These are phyloP conservation scores for Yponomeuta cagnagella DNA, from an alignment of 2,888 invertebrate species.

Conservation along the genomic window DNA sequence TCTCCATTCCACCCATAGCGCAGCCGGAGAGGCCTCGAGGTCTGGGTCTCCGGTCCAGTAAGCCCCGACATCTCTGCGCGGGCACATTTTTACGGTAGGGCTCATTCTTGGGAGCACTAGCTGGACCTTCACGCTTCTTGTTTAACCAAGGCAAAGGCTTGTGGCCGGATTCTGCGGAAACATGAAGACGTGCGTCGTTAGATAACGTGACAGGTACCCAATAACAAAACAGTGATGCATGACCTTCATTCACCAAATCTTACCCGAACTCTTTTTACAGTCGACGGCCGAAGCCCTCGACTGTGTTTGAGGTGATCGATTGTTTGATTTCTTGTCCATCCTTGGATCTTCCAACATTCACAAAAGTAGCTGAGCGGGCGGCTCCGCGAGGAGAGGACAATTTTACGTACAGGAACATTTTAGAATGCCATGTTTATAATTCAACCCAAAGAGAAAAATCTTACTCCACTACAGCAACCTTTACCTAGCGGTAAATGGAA, in stretches of 20 bases:
- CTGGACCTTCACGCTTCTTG: constrained; percentile 80
- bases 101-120: constrained; percentile 77
- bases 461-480: constrained; percentile 40
- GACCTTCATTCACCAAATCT: constrained; percentile 4
- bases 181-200: neutral
- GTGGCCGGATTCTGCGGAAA: constrained; percentile 51
- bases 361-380: constrained; percentile 72
- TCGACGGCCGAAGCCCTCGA: constrained; percentile 84
- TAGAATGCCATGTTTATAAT: constrained; percentile 87
- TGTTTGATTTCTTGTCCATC: constrained; percentile 87
- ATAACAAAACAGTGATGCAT: constrained; percentile 11
- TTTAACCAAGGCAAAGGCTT: constrained; percentile 79
- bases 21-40: constrained; percentile 74
- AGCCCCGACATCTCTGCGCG: constrained; percentile 79
- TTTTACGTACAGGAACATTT: constrained; percentile 82
- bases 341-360: constrained; percentile 75
- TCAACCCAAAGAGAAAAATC: constrained; percentile 73
- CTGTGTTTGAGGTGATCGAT: constrained; percentile 80
- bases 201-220: constrained; percentile 12
- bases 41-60: constrained; percentile 83
- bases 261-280: constrained; percentile 75
- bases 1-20: constrained; percentile 80
- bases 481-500: constrained; percentile 53
- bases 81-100: constrained; percentile 79
- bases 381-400: constrained; percentile 84